Percentiles rank a stretch among this genome's conserved stretches.
These are phyloP conservation scores for Caenorhabditis afra DNA, from an alignment of 2,888 invertebrate genomes.

Conservation along the genomic window DNA sequence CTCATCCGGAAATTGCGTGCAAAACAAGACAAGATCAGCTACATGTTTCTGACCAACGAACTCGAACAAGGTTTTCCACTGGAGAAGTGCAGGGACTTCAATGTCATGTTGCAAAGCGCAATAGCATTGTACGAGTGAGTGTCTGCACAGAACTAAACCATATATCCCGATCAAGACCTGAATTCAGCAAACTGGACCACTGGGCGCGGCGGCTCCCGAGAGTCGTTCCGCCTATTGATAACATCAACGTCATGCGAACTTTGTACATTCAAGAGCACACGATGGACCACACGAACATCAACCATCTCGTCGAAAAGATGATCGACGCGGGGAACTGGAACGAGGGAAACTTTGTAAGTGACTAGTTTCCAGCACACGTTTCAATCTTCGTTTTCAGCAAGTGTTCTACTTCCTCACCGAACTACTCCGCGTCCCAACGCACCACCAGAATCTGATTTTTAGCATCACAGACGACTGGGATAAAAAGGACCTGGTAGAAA, in stretches of 20 bases:
- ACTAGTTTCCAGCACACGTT: neutral
- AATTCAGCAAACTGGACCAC: conserved; percentile 40
- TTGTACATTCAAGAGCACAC: conserved; percentile 47
- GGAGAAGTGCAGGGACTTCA: conserved; percentile 5
- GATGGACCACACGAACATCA: conserved; percentile 27
- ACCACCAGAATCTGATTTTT: neutral
- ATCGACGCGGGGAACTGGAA: conserved; percentile 60
- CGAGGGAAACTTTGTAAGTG: conserved; percentile 51
- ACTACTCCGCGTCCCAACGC: conserved; percentile 24
- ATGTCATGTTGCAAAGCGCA: conserved; percentile 4
- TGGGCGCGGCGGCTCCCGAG: conserved; percentile 23
- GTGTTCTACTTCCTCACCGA: conserved; percentile 47
- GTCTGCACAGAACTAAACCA: neutral
- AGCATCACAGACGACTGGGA: neutral
- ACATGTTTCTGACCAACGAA: conserved; percentile 5
- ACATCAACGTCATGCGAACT: conserved; percentile 36
- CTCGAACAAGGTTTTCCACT: neutral
- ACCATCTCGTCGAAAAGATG: conserved; percentile 41
- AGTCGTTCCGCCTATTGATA: conserved; percentile 36
- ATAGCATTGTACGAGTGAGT: conserved; percentile 31
- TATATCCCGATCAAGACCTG: neutral
- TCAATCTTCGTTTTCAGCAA: conserved; percentile 45
- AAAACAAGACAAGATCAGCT: conserved; percentile 15
- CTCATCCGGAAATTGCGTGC: conserved; percentile 33
- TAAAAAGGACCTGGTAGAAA: neutral